Percentiles rank a stretch among this genome's conserved stretches.
Conservation (phyloP, 2,113 vertebrate species). For the Neolamprologus kungweensis region DNA sequence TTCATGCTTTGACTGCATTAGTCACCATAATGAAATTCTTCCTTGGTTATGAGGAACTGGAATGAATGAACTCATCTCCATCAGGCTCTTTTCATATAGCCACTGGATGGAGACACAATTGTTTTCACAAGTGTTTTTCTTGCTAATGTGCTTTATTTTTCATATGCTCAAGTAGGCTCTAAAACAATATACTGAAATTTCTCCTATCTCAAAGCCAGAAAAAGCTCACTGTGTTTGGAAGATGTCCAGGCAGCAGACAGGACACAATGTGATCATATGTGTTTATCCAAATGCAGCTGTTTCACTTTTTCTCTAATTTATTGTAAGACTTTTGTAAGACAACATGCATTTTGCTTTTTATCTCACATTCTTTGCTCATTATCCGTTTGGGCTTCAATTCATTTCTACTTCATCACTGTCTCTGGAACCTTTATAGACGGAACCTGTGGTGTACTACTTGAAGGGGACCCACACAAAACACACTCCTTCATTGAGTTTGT, state of each 20-base stretch:
- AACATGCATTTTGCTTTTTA: neutral
- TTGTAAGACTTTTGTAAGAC: conserved; percentile 28
- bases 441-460: neutral
- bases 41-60: neutral
- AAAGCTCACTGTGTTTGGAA: conserved; percentile 46
- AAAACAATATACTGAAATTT: conserved; percentile 46
- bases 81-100: conserved; percentile 8
- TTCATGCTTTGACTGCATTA: conserved; percentile 20
- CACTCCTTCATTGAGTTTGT: neutral
- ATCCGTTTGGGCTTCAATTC: neutral
- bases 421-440: neutral
- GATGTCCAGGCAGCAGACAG: conserved; percentile 40
- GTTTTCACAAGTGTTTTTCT: conserved; percentile 23
- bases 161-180: conserved; percentile 8
- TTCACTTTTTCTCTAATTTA: conserved; percentile 25
- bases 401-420: neutral
- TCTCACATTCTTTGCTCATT: neutral
- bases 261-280: conserved; percentile 40
- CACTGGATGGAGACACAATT: conserved; percentile 3
- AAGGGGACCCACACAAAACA: too few relatives aligned
- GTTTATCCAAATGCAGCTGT: conserved; percentile 48
- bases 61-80: conserved; percentile 12
- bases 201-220: conserved; percentile 10
- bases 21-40: conserved; percentile 32
- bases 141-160: conserved; percentile 37